phyloP scores from a whole-genome alignment of 1,140 invertebrate species.

The Drosophila bipectinata region DNA sequence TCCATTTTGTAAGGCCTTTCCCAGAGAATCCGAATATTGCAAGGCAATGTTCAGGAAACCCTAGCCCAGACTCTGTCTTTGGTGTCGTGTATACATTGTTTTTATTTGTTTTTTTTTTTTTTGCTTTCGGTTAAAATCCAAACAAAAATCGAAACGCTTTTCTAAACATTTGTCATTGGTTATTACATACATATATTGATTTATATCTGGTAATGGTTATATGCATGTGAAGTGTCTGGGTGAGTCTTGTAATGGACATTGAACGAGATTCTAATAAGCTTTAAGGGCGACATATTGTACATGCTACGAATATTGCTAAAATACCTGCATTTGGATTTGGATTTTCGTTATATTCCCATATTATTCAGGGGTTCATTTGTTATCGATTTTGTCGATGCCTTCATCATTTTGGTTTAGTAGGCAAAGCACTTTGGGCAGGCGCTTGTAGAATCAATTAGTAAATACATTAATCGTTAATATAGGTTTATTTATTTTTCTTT shows the following conservation, averaged over 20 bases:
- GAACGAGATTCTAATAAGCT: slow-evolving; percentile 63
- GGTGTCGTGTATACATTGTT: slow-evolving; percentile 46
- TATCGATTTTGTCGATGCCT: slow-evolving; percentile 45
- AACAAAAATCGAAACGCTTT: slow-evolving; percentile 60
- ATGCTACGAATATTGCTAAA: slow-evolving; percentile 79
- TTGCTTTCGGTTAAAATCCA: slow-evolving; percentile 35
- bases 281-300: slow-evolving; percentile 79
- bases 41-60: neutral
- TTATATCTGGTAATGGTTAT: slow-evolving; percentile 69
- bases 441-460: slow-evolving; percentile 69
- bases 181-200: slow-evolving; percentile 50
- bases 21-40: slow-evolving; percentile 1
- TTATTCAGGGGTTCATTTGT: slow-evolving; percentile 11
- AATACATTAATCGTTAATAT: slow-evolving; percentile 68
- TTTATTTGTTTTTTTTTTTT: slow-evolving; percentile 17
- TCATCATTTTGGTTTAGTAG: slow-evolving; percentile 39
- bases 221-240: slow-evolving; percentile 66
- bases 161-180: slow-evolving; percentile 59
- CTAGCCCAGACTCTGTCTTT: slow-evolving; percentile 14
- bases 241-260: slow-evolving; percentile 39
- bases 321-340: slow-evolving; percentile 67
- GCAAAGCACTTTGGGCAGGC: slow-evolving; percentile 73
- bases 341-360: slow-evolving; percentile 12
- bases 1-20: neutral
- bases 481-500: slow-evolving; percentile 17